Percentiles rank a stretch among this genome's conserved stretches.
Conservation (phyloP, 1,140 invertebrate species). For the Diachasma alloeum region DNA sequence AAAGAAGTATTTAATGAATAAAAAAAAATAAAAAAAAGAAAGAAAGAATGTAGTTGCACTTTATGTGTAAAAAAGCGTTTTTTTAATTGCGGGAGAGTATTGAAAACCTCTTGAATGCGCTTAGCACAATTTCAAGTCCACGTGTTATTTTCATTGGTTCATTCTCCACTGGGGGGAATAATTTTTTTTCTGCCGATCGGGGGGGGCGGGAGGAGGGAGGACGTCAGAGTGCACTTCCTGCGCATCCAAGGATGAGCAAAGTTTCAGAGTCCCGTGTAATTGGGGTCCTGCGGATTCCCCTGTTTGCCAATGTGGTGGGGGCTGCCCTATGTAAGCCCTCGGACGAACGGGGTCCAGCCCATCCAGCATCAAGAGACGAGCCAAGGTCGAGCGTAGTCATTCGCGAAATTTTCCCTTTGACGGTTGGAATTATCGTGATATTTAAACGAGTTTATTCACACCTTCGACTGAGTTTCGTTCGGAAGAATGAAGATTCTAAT, state of each 20-base stretch:
- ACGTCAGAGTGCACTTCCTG: slow-evolving; percentile 51
- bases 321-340: slow-evolving; percentile 65
- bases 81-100: too few relatives aligned
- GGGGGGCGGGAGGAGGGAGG: not conserved
- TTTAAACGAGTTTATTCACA: not conserved
- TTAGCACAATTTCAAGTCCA: not conserved
- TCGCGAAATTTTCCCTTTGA: slow-evolving; percentile 25
- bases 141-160: not conserved
- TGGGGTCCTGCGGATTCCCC: slow-evolving; percentile 55
- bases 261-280: slow-evolving; percentile 57
- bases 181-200: not conserved
- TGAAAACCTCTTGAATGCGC: not conserved
- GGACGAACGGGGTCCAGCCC: slow-evolving; percentile 61
- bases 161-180: not conserved
- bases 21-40: too few relatives aligned
- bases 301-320: slow-evolving; percentile 52
- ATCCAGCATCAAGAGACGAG: slow-evolving; percentile 61
- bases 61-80: too few relatives aligned
- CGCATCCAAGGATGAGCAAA: slow-evolving; percentile 46
- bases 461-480: not conserved
- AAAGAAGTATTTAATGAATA: too few relatives aligned
- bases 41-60: too few relatives aligned
- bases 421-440: not conserved
- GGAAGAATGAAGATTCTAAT: slow-evolving; percentile 26
- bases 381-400: slow-evolving; percentile 48